A percentile compares a stretch with the other conserved stretches of the same genome.
phyloP scores from a whole-genome alignment of 2,797 vertebrate species.

The Melanotaenia pygmaea region DNA sequence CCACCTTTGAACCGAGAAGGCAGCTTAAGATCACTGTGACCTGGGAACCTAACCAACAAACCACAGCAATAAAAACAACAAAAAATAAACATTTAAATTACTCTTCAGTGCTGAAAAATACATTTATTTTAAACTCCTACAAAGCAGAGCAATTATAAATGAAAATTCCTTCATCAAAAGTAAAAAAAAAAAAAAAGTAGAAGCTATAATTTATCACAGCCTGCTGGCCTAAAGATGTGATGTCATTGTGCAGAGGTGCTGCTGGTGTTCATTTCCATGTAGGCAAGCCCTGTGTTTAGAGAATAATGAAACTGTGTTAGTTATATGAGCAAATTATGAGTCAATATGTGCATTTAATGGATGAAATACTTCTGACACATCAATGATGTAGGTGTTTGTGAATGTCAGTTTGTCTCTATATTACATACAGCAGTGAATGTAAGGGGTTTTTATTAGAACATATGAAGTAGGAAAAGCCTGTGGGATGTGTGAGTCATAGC shows the following conservation, averaged over 20 bases:
- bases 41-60: no score
- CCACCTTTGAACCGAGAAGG: no score
- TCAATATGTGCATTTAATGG: neutral
- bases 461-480: conserved; percentile 3
- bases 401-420: neutral
- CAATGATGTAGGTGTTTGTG: neutral
- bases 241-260: conserved; percentile 24
- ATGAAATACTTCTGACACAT: neutral
- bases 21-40: no score
- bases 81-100: neutral
- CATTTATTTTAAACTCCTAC: neutral
- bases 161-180: neutral
- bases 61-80: neutral
- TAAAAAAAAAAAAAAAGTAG: no score
- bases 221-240: no score
- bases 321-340: neutral
- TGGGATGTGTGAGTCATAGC: neutral
- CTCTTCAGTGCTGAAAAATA: neutral
- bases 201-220: no score
- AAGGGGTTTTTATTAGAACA: neutral
- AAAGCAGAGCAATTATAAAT: neutral
- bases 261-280: conserved; percentile 67
- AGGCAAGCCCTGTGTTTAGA: conserved; percentile 53
- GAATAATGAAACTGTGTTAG: conserved; percentile 29
- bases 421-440: neutral